Evolutionary conservation across 2,888 invertebrate species (phyloP), one percentile per base, ranked within the genome.

Genomic region (Cheilosia soror): DNA sequence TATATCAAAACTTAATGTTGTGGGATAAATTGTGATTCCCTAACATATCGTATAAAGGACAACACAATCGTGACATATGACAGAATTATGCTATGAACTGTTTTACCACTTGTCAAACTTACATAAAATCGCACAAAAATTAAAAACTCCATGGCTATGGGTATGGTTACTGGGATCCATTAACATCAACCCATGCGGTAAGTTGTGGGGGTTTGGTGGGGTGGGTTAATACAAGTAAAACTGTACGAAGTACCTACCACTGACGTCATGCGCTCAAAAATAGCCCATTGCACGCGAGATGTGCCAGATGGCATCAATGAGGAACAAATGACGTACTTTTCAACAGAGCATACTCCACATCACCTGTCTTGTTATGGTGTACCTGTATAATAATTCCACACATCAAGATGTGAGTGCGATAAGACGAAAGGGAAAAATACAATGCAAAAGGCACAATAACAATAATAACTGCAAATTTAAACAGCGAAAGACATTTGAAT

Each of bases 191-290:
- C 9, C 9, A 7, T 57, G 44, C 68, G 47, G 57, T 57, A 57
- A 60, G 60, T 11, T 31, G 44, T 4, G 6, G 27, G 1, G 25
- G 25, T 33, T 37, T n/a, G 13, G 9, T 31, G n/a, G 7, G 31
- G 9, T 13, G 13, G 20, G 25, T 6, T n/a, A 42, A 20, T 20
- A 4, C 33, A 49, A 31, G 47, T 25, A 20, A 4, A 20, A 44
- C 27, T 37, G 37, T 37, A 37, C 37, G 1, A 3, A 31, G 51
- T 65, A n/a, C 27, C n/a, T 33, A 47, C n/a, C 15, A 72, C 73
- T 73, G 53, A 73, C 73, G 73, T 73, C 73, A 73, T 63, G 73
- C 63, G 62, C 29, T 51, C 63, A 63, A 53, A 73, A 73, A 63
- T 63, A 62, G 31, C 53, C 25, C 33, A 62, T 62, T 62, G 72